A percentile compares a stretch with the other conserved stretches of the same genome.
phyloP scores from a whole-genome alignment of 2,888 invertebrate species.

The Leptopterna dolabrata region DNA sequence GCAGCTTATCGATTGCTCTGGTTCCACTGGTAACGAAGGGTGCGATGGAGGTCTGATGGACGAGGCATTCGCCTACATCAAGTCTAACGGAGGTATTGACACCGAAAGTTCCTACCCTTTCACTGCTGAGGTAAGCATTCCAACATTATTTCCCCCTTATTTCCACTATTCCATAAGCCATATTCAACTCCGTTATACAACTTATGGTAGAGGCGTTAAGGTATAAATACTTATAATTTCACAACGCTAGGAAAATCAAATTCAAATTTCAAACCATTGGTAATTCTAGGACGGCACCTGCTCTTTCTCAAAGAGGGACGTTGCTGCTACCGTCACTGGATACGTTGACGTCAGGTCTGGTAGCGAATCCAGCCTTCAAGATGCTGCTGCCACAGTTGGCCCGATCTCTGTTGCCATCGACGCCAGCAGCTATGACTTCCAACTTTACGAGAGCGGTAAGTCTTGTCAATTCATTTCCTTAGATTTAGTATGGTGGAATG shows the following conservation, averaged over 20 bases:
- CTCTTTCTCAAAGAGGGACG: conserved; percentile 74
- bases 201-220: too few species aligned
- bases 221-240: too few species aligned
- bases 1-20: conserved; percentile 71
- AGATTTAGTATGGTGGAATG: too few species aligned
- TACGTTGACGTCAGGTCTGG: conserved; percentile 80
- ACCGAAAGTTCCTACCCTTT: conserved; percentile 72
- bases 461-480: background rate
- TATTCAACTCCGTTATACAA: background rate
- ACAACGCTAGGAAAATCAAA: too few species aligned
- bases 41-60: conserved; percentile 72
- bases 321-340: conserved; percentile 85
- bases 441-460: conserved; percentile 76
- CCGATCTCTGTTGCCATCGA: conserved; percentile 91
- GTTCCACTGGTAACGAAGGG: conserved; percentile 70
- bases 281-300: conserved; percentile 34
- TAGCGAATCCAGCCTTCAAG: conserved; percentile 77
- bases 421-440: conserved; percentile 86
- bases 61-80: conserved; percentile 69
- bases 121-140: conserved; percentile 54
- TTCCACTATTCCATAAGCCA: background rate
- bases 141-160: background rate
- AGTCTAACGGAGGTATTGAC: conserved; percentile 71
- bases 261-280: too few species aligned
- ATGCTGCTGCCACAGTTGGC: conserved; percentile 84